Conservation (phyloP, 30 jellyfish, hydroid and myxozoan species). For the Nemopilema nomurai region DNA sequence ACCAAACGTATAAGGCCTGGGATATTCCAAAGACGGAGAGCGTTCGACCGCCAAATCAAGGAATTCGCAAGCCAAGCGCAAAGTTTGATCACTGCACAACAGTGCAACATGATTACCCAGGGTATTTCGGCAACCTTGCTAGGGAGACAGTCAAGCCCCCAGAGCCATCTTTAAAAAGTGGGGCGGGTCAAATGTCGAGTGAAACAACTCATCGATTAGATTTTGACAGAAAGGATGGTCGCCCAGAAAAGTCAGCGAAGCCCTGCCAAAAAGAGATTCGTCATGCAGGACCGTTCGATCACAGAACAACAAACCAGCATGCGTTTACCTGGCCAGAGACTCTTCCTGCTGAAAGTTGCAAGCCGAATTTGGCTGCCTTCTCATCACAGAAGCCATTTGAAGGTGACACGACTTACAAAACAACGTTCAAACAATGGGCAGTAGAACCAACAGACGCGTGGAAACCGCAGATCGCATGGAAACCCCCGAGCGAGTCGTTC, state of each 20-base stretch:
- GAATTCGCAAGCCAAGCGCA: conserved; percentile 72
- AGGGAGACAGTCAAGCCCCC: conserved; percentile 79
- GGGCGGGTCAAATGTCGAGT: conserved; percentile 79
- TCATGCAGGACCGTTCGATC: conserved; percentile 83
- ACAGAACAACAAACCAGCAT: conserved; percentile 80
- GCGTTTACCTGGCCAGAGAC: conserved; percentile 90
- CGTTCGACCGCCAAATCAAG: conserved; percentile 65
- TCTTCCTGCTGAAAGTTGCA: conserved; percentile 87
- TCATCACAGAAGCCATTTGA: conserved; percentile 82
- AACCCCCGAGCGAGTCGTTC: conserved; percentile 73
- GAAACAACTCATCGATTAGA: conserved; percentile 93
- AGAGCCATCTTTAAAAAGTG: conserved; percentile 72
- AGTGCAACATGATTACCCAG: conserved; percentile 91
- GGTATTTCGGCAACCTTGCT: conserved; percentile 58
- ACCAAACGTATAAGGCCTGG: conserved; percentile 96
- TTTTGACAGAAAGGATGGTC: conserved; percentile 78
- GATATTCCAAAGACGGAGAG: conserved; percentile 72
- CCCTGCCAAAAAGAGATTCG: conserved; percentile 68
- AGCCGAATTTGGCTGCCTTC: conserved; percentile 66
- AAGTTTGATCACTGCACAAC: conserved; percentile 92
- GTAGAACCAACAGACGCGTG: conserved; percentile 59
- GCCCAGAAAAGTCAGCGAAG: conserved; percentile 91
- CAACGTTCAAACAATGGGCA: conserved; percentile 81
- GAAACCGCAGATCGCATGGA: conserved; percentile 94
- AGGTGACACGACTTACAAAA: conserved; percentile 80